Evolutionary conservation across 2,888 invertebrate genomes (phyloP).

Genomic region (Eurytoma adleriae): DNA sequence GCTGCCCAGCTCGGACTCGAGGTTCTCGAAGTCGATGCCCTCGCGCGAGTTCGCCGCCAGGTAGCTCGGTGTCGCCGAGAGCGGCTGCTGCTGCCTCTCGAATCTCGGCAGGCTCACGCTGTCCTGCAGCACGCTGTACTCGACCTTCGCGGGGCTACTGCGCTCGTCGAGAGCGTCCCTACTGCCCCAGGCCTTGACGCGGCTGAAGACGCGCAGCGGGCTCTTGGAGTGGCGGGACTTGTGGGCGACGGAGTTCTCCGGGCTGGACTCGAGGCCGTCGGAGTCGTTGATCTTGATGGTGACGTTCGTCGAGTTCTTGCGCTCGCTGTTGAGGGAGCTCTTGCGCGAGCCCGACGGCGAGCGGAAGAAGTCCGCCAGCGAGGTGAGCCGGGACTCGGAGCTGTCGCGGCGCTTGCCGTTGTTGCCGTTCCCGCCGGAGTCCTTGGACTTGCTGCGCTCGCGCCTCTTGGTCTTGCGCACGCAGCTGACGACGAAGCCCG

Average conservation of each 20-base stretch:
- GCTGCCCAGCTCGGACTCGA: conserved; percentile 70
- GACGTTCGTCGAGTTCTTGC: conserved; percentile 66
- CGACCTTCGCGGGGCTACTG: conserved; percentile 63
- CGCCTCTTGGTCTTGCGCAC: conserved; percentile 69
- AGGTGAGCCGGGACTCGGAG: conserved; percentile 71
- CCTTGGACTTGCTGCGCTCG: conserved; percentile 73
- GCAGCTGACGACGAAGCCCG: conserved; percentile 67
- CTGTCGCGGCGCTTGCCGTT: conserved; percentile 70
- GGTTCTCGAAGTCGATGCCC: conserved; percentile 73
- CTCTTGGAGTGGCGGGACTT: conserved; percentile 71
- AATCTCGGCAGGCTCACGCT: conserved; percentile 66
- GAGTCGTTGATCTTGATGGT: conserved; percentile 68
- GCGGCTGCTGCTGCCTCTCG: conserved; percentile 39
- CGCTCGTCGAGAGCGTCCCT: conserved; percentile 70
- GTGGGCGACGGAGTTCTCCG: conserved; percentile 70
- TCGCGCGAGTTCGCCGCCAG: conserved; percentile 72
- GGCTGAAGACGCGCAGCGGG: conserved; percentile 71
- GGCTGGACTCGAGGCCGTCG: conserved; percentile 70
- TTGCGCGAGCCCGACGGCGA: conserved; percentile 74
- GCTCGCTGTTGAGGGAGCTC: conserved; percentile 68
- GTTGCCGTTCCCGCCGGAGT: conserved; percentile 62
- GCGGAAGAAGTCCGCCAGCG: conserved; percentile 72
- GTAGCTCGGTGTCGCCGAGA: conserved; percentile 66
- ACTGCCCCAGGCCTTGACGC: conserved; percentile 72
- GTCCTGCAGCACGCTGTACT: conserved; percentile 69